Conservation (phyloP, 2,113 vertebrate genomes). For the Gorilla gorilla region DNA sequence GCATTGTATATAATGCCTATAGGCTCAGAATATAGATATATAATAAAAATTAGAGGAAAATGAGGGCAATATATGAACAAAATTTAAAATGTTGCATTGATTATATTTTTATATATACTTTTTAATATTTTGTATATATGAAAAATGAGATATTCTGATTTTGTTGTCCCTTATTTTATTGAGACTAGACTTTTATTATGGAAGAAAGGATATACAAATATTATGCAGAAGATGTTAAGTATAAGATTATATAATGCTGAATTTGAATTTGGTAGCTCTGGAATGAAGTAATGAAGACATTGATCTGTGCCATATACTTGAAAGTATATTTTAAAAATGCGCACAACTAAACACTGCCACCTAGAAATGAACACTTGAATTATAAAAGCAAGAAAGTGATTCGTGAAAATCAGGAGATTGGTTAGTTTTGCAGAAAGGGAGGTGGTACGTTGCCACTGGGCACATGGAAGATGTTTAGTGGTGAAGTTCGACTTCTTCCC, state of each 20-base stretch:
- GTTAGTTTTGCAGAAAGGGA: neutral
- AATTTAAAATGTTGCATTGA: neutral
- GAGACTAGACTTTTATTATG: neutral
- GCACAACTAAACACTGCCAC: neutral
- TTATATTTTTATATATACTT: too few relatives aligned
- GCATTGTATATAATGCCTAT: neutral
- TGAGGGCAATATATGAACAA: neutral
- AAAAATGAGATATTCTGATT: neutral
- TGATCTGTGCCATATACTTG: neutral
- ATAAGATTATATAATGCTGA: neutral
- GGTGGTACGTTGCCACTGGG: neutral
- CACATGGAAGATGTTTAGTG: fast-evolving
- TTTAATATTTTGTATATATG: neutral
- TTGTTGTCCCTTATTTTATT: neutral
- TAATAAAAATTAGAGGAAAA: neutral
- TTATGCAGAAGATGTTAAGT: neutral
- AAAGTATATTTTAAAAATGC: neutral
- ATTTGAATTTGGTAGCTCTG: neutral
- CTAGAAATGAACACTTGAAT: neutral
- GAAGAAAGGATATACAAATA: neutral
- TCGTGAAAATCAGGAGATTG: neutral
- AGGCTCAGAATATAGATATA: neutral
- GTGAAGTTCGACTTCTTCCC: neutral
- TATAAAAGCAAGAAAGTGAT: neutral
- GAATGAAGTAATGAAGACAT: neutral